phyloP scores from a whole-genome alignment of 2,797 vertebrate species.

The Smutsia temminckii region DNA sequence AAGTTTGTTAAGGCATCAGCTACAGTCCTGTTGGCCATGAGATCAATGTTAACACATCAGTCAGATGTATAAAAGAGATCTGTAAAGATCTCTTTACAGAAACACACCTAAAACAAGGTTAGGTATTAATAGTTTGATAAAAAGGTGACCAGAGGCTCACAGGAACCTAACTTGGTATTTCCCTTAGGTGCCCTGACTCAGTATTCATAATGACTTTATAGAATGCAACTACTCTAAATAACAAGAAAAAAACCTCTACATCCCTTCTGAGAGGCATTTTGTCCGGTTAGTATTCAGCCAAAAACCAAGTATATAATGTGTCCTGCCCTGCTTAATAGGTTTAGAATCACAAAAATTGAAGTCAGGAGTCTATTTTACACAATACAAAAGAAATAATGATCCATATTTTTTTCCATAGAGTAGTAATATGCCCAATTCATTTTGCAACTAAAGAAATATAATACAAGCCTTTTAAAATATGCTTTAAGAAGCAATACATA shows the following conservation, averaged over 20 bases:
- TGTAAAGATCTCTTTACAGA: neutral
- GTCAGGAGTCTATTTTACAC: neutral
- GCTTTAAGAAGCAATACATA: neutral
- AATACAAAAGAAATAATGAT: neutral
- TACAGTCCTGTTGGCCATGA: neutral
- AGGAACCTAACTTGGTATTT: neutral
- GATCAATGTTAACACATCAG: neutral
- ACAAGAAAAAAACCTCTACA: neutral
- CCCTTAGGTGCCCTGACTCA: neutral
- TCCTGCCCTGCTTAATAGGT: neutral
- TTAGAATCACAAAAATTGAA: neutral
- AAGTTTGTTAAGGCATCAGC: neutral
- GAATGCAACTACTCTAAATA: neutral
- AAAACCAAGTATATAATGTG: neutral
- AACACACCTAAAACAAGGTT: neutral
- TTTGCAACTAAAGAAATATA: neutral
- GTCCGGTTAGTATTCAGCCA: neutral
- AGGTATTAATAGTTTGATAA: neutral
- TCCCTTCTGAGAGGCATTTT: neutral
- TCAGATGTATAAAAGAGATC: neutral
- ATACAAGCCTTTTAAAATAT: neutral
- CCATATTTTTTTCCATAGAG: neutral
- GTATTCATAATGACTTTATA: neutral
- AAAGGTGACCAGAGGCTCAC: neutral
- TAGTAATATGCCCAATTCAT: neutral